phyloP scores from a whole-genome alignment of 2,797 vertebrate genomes.

The Intellagama lesueurii region DNA sequence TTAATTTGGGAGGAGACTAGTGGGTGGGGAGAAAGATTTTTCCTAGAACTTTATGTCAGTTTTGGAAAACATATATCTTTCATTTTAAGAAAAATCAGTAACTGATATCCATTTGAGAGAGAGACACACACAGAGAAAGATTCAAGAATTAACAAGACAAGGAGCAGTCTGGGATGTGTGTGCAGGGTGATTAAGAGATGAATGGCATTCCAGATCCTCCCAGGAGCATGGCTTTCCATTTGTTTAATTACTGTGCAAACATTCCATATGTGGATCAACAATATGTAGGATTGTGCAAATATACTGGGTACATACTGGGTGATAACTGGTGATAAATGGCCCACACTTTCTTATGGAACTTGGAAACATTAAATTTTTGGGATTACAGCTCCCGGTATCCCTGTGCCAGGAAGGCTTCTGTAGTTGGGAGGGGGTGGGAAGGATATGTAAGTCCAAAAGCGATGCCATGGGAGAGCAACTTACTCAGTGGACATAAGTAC shows the following conservation, averaged over 20 bases:
- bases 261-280: slow-evolving; percentile 15
- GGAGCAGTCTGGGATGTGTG: slow-evolving; percentile 63
- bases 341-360: background rate
- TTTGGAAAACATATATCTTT: slow-evolving; percentile 46
- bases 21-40: slow-evolving; percentile 34
- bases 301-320: background rate
- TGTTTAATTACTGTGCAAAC: slow-evolving; percentile 58
- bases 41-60: slow-evolving; percentile 48
- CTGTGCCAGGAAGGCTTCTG: background rate
- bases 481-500: background rate
- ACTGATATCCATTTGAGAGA: slow-evolving; percentile 39
- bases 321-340: background rate
- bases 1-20: slow-evolving; percentile 41
- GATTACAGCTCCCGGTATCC: background rate
- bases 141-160: slow-evolving; percentile 51
- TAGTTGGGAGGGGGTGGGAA: background rate
- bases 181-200: slow-evolving; percentile 63
- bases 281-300: background rate
- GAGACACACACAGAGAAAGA: background rate
- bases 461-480: background rate
- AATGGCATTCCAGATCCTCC: slow-evolving; percentile 49
- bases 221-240: slow-evolving; percentile 44
- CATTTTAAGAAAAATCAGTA: slow-evolving; percentile 38
- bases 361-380: background rate
- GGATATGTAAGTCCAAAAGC: too few species aligned